These are phyloP conservation scores for Gila robusta DNA, from an alignment of 2,797 vertebrate species.

Conservation along the genomic window DNA sequence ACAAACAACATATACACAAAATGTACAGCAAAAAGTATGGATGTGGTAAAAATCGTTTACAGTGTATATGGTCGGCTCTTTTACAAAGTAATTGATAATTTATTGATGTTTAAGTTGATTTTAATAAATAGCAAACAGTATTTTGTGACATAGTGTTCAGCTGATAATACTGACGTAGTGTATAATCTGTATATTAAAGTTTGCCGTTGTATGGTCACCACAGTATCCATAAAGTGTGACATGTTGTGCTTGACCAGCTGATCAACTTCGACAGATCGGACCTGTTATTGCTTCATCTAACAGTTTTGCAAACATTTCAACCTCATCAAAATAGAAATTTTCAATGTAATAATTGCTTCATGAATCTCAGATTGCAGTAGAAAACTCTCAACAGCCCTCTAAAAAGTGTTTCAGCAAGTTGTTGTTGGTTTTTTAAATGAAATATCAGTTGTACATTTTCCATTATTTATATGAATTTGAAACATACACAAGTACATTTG, in stretches of 20 bases:
- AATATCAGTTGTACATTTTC: not conserved
- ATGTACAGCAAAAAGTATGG: conserved; percentile 72
- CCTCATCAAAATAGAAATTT: conserved; percentile 21
- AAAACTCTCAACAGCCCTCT: conserved; percentile 11
- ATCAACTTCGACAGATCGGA: conserved; percentile 9
- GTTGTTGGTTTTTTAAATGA: not conserved
- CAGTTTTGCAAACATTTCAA: conserved; percentile 15
- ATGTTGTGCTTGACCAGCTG: not conserved
- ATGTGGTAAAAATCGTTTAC: conserved; percentile 71
- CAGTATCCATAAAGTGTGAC: conserved; percentile 14
- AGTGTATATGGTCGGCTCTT: conserved; percentile 64
- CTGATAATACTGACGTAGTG: conserved; percentile 70
- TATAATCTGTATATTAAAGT: conserved; percentile 17
- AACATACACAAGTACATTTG: not conserved
- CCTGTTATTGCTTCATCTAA: conserved; percentile 34
- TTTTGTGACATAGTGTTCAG: conserved; percentile 9
- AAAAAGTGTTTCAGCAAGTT: not conserved
- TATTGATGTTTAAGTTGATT: conserved; percentile 28
- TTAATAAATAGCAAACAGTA: conserved; percentile 22
- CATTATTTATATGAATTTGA: conserved; percentile 11
- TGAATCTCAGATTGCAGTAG: not conserved
- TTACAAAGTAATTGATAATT: conserved; percentile 54
- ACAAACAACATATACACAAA: conserved; percentile 84
- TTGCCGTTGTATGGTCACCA: conserved; percentile 5
- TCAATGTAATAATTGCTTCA: conserved; percentile 15